phyloP scores from a whole-genome alignment of 2,797 vertebrate species.

The Naso thynnoides region DNA sequence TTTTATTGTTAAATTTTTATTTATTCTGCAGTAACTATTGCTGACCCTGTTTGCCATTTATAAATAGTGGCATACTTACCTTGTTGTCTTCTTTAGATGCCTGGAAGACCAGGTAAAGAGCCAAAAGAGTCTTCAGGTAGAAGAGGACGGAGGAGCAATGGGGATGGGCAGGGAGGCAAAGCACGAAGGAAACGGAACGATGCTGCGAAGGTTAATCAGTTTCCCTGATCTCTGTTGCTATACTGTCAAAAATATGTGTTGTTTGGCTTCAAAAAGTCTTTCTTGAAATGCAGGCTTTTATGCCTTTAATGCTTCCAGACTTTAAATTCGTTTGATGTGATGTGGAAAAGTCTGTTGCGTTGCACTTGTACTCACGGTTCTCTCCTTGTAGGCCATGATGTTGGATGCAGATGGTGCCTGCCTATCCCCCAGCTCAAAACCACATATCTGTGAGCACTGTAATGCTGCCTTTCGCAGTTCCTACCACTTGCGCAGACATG shows the following conservation, averaged over 20 bases:
- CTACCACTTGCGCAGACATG: constrained; percentile 97
- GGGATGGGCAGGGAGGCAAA: constrained; percentile 96
- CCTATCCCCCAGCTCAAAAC: constrained; percentile 95
- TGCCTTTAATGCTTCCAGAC: not conserved
- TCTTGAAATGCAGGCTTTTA: not conserved
- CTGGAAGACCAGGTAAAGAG: constrained; percentile 87
- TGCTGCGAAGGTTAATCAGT: constrained; percentile 86
- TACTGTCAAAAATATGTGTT: constrained; percentile 3
- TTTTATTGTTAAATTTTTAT: not conserved
- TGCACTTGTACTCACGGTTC: not conserved
- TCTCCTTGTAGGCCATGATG: constrained; percentile 84
- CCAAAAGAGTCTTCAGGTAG: constrained; percentile 89
- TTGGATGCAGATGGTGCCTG: constrained; percentile 90
- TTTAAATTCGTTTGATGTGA: not conserved
- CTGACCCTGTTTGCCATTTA: not conserved
- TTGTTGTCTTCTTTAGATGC: constrained; percentile 73
- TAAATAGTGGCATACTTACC: not conserved
- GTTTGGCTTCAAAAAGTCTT: not conserved
- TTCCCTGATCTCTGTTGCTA: not conserved
- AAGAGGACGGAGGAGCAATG: constrained; percentile 93
- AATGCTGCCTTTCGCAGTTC: constrained; percentile 99
- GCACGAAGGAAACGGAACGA: constrained; percentile 93
- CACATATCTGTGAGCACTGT: constrained; percentile 98
- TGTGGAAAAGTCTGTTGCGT: not conserved
- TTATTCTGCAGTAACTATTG: not conserved